Base-by-base conservation (phyloP, 1,140 invertebrate species). In the Zaprionus davidi region DNA sequence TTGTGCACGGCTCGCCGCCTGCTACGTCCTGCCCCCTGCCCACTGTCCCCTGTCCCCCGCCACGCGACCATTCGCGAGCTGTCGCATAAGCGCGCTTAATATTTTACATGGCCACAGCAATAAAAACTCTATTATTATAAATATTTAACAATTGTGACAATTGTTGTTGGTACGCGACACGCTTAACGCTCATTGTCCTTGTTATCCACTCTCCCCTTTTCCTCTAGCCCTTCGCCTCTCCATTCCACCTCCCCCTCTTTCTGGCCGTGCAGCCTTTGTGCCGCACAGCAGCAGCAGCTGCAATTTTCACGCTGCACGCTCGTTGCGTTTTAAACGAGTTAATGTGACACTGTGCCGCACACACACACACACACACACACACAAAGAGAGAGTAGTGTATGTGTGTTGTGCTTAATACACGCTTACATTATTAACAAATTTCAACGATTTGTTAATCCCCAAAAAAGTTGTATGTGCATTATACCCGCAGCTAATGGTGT, bases 61-160 rank as follows among this genome's bases (percentile, higher is more conserved):
- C 26, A 53, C 20, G 34, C 68, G 36, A 20, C 53, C 62, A 58
- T 57, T 66, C 28, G 65, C 34, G 71, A 44, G 71, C 53, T 76
- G 69, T 60, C 74, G 69, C 69, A 76, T 76, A 76, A 76, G 74
- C 74, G 69, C 77, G 82, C 84, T 87, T 78, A 81, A 87, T 87
- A 87, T 81, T 87, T 87, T 78, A 87, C 83, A 75, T 78, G 73
- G 62, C 70, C 78, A 78, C 78, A 69, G 71, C 70, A 72, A 78
- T 88, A 84, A 81, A 87, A 87, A 76, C 64, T 84, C 77, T 90
- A 84, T 88, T 82, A 88, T 90, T 90, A 90, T 88, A 88, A 84
- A 88, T 88, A 84, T 88, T 88, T 88, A 88, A 88, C 84, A 90
- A 88, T 88, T 88, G 85, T 88, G 81, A 90, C 84, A 90, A 88